Evolutionary conservation across 2,113 vertebrate genomes (phyloP), one percentile per base, ranked within the genome.

Genomic region (Oxygymnocypris stewartii): DNA sequence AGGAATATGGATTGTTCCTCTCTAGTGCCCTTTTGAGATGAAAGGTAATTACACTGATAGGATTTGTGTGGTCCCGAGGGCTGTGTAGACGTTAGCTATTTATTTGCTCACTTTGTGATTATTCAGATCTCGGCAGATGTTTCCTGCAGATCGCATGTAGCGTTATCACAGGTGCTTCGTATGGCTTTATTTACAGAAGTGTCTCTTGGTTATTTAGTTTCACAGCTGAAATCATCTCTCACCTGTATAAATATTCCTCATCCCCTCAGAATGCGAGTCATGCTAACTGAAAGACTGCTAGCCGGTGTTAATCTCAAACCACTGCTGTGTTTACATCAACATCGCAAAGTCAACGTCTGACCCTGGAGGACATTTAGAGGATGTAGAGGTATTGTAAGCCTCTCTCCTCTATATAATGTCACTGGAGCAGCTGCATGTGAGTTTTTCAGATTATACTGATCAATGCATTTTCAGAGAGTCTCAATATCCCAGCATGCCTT

Each of bases 11-110:
- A 73, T 89, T 83, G 79, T 88, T 89, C 89, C 85, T 67, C n/a
- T n/a, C 59, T 73, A 86, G 79, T 87, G 90, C 54, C 87, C 89
- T 90, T 90, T 80, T 84, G 85, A 89, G 79, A 76, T 61, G 75
- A 83, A 81, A 85, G 59, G 69, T 85, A 87, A 88, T 91, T 82
- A 80, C 31, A 67, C 59, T 49, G 73, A 69, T 40, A 65, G 78
- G 89, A 69, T 87, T 73, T 51, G 44, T 76, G 79, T 47, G 28
- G 51, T 59, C 82, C 57, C 23, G 31, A 80, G 51, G 83, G 86
- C 35, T 23, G 79, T 81, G 74, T 63, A 69, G 65, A 83, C 44
- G 44, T 65, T 37, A 35, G 61, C 63, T 83, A 54, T 83, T 83
- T 61, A 25, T 65, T 82, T 78, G 14, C 74, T 31, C 88, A 77